Conservation (phyloP, 1,140 invertebrate species). For the Geopemphigus sp. region DNA sequence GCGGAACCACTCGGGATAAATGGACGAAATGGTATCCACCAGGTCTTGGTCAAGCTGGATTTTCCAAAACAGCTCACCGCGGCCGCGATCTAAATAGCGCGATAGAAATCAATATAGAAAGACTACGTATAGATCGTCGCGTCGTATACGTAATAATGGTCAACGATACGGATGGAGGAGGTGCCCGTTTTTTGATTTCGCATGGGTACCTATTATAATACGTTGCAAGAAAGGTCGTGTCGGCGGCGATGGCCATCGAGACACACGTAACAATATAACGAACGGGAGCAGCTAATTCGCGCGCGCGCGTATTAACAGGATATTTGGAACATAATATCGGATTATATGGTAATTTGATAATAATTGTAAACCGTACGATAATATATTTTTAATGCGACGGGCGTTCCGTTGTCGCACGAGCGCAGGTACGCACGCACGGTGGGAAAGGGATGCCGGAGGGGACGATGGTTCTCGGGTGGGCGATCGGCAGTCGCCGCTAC, state of each 20-base stretch:
- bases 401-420: not conserved
- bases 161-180: too few relatives aligned
- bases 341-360: too few relatives aligned
- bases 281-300: not conserved
- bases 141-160: not conserved
- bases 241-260: not conserved
- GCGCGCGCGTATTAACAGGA: not conserved
- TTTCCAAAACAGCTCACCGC: constrained; percentile 71
- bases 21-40: constrained; percentile 81
- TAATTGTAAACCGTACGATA: not conserved
- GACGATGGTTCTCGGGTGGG: constrained; percentile 33
- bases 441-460: not conserved
- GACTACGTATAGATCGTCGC: not conserved
- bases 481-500: not conserved
- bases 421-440: not conserved
- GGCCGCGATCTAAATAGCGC: constrained; percentile 28
- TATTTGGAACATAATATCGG: not conserved
- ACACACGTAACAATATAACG: not conserved
- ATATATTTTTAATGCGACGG: not conserved
- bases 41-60: constrained; percentile 86
- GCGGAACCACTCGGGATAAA: constrained; percentile 90
- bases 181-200: too few relatives aligned
- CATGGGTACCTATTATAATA: too few relatives aligned
- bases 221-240: constrained; percentile 18
- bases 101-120: not conserved